A percentile compares a stretch with the other conserved stretches of the same genome.
phyloP scores from a whole-genome alignment of 2,113 vertebrate genomes.

The Aplodontia rufa region DNA sequence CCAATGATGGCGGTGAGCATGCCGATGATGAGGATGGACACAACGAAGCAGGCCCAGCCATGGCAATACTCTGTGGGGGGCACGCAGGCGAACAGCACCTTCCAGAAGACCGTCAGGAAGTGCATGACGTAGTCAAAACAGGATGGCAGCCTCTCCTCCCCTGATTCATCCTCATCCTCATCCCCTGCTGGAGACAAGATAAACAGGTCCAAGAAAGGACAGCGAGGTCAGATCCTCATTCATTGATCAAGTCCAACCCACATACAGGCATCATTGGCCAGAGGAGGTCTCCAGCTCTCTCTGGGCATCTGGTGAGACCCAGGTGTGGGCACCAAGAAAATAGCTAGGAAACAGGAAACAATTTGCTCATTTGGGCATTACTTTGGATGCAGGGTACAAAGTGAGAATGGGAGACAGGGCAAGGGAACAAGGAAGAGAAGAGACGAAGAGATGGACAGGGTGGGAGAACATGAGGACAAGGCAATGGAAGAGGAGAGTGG shows the following conservation, averaged over 20 bases:
- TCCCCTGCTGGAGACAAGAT: constrained; percentile 85
- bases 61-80: constrained; percentile 97
- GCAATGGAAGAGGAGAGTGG: neutral
- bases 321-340: neutral
- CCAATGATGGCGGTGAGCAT: constrained; percentile 97
- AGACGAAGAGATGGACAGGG: neutral
- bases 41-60: constrained; percentile 95
- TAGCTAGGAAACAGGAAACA: neutral
- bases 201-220: constrained; percentile 24
- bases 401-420: neutral
- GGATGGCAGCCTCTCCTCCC: constrained; percentile 95
- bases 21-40: constrained; percentile 96
- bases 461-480: neutral
- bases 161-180: constrained; percentile 96
- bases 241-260: neutral
- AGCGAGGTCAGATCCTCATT: neutral
- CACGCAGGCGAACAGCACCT: constrained; percentile 98
- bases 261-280: too few relatives aligned
- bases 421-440: neutral
- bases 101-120: constrained; percentile 99
- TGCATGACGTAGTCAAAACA: constrained; percentile 99
- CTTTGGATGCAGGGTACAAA: neutral
- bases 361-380: neutral
- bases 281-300: neutral
- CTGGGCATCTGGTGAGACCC: neutral